Conservation (phyloP, 2,113 vertebrate genomes). For the Fregetta grallaria region DNA sequence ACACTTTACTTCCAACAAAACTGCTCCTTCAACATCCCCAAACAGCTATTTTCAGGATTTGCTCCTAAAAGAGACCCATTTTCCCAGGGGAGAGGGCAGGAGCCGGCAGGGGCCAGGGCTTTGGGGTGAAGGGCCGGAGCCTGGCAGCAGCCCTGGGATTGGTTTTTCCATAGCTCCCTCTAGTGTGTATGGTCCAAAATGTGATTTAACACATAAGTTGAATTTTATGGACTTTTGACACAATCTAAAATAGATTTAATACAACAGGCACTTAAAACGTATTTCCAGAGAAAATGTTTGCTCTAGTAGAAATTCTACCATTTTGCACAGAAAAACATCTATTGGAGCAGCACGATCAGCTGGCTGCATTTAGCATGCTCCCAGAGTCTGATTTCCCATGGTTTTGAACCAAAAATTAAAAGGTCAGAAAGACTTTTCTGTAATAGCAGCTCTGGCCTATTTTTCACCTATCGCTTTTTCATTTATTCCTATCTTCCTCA, state of each 20-base stretch:
- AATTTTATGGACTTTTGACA: rapidly evolving
- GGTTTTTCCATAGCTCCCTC: slow-evolving; percentile 49
- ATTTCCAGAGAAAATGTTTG: not conserved
- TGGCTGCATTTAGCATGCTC: not conserved
- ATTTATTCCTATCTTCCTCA: slow-evolving; percentile 51
- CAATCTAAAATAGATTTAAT: not conserved
- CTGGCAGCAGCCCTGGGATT: not conserved
- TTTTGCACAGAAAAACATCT: not conserved
- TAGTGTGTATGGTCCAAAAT: not conserved
- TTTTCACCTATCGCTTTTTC: slow-evolving; percentile 37
- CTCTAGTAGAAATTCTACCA: not conserved
- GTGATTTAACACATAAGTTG: not conserved
- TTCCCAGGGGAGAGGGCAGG: not conserved
- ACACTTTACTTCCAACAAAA: not conserved
- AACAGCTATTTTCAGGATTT: not conserved
- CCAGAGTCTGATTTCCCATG: not conserved
- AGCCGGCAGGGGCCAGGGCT: not conserved
- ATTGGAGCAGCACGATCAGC: rapidly evolving
- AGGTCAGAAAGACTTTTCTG: not conserved
- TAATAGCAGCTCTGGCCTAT: slow-evolving; percentile 41
- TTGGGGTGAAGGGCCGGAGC: not conserved
- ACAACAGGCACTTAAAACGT: not conserved
- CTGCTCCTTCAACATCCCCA: not conserved
- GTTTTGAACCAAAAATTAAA: not conserved
- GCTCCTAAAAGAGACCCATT: not conserved